A percentile compares a stretch with the other conserved stretches of the same genome.
Conservation (phyloP, 2,113 vertebrate species). For the Natator depressus region DNA sequence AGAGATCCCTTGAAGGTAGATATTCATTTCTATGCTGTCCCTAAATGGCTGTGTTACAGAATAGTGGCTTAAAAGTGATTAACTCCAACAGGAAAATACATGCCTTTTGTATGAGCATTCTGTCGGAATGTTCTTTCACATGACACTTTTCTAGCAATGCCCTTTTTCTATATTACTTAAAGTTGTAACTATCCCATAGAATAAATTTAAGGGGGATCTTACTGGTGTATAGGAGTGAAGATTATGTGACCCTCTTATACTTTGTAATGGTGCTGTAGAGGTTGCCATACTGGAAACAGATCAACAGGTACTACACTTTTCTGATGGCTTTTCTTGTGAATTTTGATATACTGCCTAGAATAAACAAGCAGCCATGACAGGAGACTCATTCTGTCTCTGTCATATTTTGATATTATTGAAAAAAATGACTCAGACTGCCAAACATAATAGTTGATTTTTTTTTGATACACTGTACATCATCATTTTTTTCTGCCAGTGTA, state of each 20-base stretch:
- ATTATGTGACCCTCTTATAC: not conserved
- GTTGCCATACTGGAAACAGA: not conserved
- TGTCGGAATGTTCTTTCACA: not conserved
- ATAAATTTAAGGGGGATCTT: not conserved
- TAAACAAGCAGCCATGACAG: not conserved
- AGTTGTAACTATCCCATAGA: not conserved
- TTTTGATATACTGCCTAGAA: not conserved
- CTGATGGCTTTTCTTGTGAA: not conserved
- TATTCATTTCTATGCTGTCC: not conserved
- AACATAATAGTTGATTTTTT: not conserved
- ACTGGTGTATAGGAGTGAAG: not conserved
- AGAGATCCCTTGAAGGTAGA: not conserved
- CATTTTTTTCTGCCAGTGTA: not conserved
- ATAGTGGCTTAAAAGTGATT: not conserved
- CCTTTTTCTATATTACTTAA: not conserved
- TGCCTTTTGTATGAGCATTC: not conserved
- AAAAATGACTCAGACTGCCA: not conserved
- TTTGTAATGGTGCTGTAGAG: not conserved
- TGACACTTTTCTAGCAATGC: not conserved
- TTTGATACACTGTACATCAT: not conserved
- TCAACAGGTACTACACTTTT: slow-evolving; percentile 13
- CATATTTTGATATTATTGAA: not conserved
- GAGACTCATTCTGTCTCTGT: not conserved
- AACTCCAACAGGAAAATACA: not conserved
- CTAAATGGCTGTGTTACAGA: not conserved